Conservation (phyloP, 2,113 vertebrate genomes). For the Apodemus speciosus region DNA sequence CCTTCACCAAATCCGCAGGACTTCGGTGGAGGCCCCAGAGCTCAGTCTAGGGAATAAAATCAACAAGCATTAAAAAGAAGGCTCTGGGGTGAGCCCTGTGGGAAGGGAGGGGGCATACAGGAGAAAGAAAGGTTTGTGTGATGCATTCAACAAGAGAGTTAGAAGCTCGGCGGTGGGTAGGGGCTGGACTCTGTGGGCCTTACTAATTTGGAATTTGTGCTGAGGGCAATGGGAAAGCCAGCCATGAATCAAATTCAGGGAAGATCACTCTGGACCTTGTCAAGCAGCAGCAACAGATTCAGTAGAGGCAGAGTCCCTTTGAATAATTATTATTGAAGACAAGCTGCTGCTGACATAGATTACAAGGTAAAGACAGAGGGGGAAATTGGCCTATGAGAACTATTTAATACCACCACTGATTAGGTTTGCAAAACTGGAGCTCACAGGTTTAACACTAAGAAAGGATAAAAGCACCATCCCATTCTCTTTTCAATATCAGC, state of each 20-base stretch:
- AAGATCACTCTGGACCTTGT: not conserved
- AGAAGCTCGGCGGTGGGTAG: not conserved
- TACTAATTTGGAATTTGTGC: not conserved
- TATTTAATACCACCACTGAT: not conserved
- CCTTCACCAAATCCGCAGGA: not conserved
- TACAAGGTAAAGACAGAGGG: not conserved
- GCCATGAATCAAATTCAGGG: not conserved
- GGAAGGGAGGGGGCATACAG: not conserved
- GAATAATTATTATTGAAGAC: not conserved
- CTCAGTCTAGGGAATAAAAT: not conserved
- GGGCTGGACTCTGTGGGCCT: not conserved
- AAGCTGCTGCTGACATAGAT: not conserved
- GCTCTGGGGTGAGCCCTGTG: not conserved
- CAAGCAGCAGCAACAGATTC: not conserved
- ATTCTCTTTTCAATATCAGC: not conserved
- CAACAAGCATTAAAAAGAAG: not conserved
- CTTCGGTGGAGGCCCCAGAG: not conserved
- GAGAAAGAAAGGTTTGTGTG: not conserved
- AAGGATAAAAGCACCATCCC: not conserved
- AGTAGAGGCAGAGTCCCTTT: not conserved
- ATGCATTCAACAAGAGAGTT: not conserved
- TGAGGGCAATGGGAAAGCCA: not conserved
- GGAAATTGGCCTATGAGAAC: not conserved
- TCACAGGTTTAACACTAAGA: not conserved
- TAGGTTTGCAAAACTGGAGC: slow-evolving; percentile 13